Percentiles rank a stretch among this genome's conserved stretches.
Evolutionary conservation across 92 coral and sea anemone genomes (phyloP).

Genomic region (Siderastrea radians): DNA sequence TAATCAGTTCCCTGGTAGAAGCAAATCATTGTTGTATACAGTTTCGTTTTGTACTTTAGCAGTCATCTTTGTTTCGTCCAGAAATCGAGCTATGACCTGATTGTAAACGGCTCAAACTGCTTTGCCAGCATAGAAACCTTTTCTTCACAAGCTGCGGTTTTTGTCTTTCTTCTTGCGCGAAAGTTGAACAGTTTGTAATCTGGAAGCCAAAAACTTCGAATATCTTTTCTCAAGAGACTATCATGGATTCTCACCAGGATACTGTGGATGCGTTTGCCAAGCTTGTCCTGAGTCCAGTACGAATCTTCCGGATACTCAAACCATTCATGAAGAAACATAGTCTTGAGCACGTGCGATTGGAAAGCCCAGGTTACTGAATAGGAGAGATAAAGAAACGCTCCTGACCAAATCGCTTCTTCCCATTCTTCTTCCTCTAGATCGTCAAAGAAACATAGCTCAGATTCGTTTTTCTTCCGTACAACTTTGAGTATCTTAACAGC

Average conservation of each 20-base stretch:
- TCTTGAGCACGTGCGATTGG: conserved; percentile 71
- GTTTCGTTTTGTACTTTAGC: too few relatives aligned
- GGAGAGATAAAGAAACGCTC: conserved; percentile 5
- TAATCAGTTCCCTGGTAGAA: too few relatives aligned
- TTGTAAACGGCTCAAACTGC: too few relatives aligned
- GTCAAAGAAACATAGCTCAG: conserved; percentile 14
- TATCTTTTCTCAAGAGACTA: conserved; percentile 51
- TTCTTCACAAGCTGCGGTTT: too few relatives aligned
- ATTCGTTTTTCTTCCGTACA: conserved; percentile 52
- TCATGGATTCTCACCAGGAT: conserved; percentile 45
- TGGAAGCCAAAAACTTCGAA: conserved; percentile 70
- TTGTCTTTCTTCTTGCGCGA: conserved; percentile 45
- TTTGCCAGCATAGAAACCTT: too few relatives aligned
- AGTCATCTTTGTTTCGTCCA: too few relatives aligned
- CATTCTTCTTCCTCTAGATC: background rate
- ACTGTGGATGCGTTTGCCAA: conserved; percentile 40
- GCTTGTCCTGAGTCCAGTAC: conserved; percentile 48
- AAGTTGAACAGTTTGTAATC: conserved; percentile 76
- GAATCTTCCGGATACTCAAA: conserved; percentile 51
- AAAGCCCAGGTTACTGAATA: conserved; percentile 60
- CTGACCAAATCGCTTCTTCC: background rate
- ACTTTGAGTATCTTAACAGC: conserved; percentile 60
- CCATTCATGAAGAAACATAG: conserved; percentile 78
- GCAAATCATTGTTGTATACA: too few relatives aligned
- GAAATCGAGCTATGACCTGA: too few relatives aligned